These are phyloP conservation scores for Drosophila miranda DNA, from an alignment of 1,140 invertebrate species.

Conservation along the genomic window DNA sequence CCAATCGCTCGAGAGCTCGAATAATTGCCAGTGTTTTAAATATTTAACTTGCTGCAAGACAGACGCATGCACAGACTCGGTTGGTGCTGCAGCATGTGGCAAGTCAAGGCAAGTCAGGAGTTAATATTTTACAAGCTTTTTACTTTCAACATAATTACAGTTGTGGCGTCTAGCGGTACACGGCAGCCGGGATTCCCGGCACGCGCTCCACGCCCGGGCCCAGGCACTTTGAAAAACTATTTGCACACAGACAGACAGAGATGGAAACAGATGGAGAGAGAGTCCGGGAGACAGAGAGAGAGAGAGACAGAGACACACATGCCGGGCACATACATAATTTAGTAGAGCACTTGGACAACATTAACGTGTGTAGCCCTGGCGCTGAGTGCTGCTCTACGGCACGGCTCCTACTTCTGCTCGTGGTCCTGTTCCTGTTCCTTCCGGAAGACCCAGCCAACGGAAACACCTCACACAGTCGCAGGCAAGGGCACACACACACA, in stretches of 20 bases:
- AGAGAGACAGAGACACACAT: constrained; percentile 22
- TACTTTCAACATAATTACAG: constrained; percentile 81
- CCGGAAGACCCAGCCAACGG: constrained; percentile 52
- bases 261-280: constrained; percentile 12
- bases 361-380: constrained; percentile 63
- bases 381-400: constrained; percentile 63
- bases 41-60: constrained; percentile 49
- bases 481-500: constrained; percentile 6
- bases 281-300: too few relatives aligned
- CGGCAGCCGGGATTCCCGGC: constrained; percentile 34
- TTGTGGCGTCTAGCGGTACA: constrained; percentile 58
- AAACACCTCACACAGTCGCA: constrained; percentile 43
- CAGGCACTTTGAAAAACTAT: constrained; percentile 74
- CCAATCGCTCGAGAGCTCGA: not conserved
- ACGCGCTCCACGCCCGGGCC: constrained; percentile 40
- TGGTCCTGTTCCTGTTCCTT: constrained; percentile 12
- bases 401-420: constrained; percentile 9
- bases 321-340: constrained; percentile 69
- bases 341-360: constrained; percentile 76
- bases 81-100: constrained; percentile 61
- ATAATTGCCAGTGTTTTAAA: constrained; percentile 52
- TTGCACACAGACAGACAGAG: constrained; percentile 51
- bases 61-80: not conserved
- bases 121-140: constrained; percentile 78
- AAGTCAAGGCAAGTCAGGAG: constrained; percentile 49